A percentile compares a stretch with the other conserved stretches of the same genome.
Evolutionary conservation across 2,113 vertebrate species (phyloP).

Genomic region (Mirza zaza): DNA sequence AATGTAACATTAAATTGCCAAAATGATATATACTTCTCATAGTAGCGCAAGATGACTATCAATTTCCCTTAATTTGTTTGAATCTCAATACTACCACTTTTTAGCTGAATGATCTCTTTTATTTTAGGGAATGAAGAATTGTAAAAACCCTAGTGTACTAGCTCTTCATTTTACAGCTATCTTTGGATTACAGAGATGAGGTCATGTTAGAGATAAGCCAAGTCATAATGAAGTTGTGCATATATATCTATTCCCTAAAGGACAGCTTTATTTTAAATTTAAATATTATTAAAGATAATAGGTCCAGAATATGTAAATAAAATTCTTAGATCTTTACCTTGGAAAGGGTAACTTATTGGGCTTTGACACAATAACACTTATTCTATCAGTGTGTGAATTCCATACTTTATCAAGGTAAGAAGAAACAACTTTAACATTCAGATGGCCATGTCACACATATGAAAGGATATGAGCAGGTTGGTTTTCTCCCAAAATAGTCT

Average conservation of each 20-base stretch:
- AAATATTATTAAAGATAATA: background rate
- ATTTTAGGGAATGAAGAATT: background rate
- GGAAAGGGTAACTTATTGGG: background rate
- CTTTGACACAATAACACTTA: background rate
- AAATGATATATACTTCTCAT: background rate
- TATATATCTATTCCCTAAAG: background rate
- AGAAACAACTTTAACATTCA: background rate
- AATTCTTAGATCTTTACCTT: constrained; percentile 1
- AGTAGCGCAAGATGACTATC: background rate
- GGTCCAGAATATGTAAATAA: background rate
- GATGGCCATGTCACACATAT: background rate
- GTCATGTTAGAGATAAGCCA: background rate
- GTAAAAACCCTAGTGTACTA: background rate
- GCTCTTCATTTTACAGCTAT: background rate
- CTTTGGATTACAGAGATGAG: background rate
- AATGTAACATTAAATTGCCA: background rate
- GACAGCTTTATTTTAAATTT: constrained; percentile 24
- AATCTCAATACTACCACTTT: background rate
- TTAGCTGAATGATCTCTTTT: background rate
- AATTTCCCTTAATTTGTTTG: background rate
- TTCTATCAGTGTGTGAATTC: background rate
- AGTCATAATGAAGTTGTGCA: background rate
- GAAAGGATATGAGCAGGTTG: background rate
- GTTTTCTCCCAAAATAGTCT: background rate
- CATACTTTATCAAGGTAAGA: background rate